Evolutionary conservation across 64 coral and sea anemone genomes (phyloP).

Genomic region (Actinia equina): DNA sequence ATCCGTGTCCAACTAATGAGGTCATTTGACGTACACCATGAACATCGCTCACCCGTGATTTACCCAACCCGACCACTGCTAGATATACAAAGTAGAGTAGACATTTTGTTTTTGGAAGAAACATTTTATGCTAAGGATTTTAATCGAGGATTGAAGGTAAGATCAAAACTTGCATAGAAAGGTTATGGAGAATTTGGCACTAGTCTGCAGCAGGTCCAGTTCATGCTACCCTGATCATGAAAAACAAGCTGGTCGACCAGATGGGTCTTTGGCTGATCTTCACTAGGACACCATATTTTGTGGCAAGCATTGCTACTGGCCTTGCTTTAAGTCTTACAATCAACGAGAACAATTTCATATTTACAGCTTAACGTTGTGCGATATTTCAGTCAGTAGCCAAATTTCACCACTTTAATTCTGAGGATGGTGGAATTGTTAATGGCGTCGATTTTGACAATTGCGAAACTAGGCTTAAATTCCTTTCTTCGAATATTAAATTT

Average conservation of each 20-base stretch:
- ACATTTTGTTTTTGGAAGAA: neutral
- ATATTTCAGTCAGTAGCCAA: neutral
- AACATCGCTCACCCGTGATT: neutral
- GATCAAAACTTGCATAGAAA: neutral
- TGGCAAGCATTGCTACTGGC: neutral
- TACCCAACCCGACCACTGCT: neutral
- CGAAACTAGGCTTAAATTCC: too few relatives aligned
- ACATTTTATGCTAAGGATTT: neutral
- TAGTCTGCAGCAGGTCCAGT: neutral
- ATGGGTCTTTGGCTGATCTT: neutral
- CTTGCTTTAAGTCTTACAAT: neutral
- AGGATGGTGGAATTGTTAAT: neutral
- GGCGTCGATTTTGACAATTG: too few relatives aligned
- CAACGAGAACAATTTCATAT: neutral
- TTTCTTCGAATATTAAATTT: too few relatives aligned
- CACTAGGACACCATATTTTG: neutral
- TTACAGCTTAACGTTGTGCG: neutral
- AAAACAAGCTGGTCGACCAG: neutral
- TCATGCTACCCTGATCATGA: neutral
- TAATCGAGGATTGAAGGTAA: neutral
- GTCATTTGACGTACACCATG: conserved; percentile 2
- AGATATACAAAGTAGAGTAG: neutral
- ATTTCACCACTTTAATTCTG: neutral
- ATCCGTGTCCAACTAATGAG: neutral
- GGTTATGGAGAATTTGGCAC: neutral